A percentile compares a stretch with the other conserved stretches of the same genome.
Evolutionary conservation across 2,888 invertebrate species (phyloP).

Genomic region (Drosophila neotestacea): DNA sequence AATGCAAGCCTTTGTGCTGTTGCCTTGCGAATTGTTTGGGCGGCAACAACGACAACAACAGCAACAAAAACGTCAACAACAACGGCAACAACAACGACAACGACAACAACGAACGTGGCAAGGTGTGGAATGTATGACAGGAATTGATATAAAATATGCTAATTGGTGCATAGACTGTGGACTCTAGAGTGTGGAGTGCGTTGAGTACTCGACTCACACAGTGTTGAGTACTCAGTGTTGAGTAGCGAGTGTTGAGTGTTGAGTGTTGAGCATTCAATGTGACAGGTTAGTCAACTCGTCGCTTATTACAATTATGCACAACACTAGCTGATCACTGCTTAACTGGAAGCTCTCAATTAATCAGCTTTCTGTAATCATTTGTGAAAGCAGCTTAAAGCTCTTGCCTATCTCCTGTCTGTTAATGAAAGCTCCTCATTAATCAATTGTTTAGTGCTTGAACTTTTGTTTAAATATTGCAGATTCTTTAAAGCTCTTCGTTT

Average conservation of each 20-base stretch:
- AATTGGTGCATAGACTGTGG: constrained; percentile 66
- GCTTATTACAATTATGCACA: background rate
- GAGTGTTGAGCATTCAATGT: constrained; percentile 8
- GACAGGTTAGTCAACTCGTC: constrained; percentile 60
- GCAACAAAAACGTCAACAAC: constrained; percentile 21
- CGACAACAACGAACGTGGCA: constrained; percentile 42
- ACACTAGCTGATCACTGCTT: background rate
- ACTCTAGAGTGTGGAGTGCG: constrained; percentile 17
- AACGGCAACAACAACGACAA: constrained; percentile 5
- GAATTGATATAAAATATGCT: constrained; percentile 80
- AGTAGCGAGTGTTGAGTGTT: constrained; percentile 3
- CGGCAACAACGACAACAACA: constrained; percentile 54
- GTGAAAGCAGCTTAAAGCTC: background rate
- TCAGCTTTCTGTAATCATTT: background rate
- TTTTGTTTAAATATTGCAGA: too few relatives aligned
- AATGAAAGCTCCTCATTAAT: background rate
- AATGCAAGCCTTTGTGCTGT: constrained; percentile 61
- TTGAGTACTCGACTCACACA: constrained; percentile 13
- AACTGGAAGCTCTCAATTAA: background rate
- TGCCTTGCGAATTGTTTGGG: constrained; percentile 75
- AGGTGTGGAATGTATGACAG: constrained; percentile 77
- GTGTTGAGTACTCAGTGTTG: constrained; percentile 8
- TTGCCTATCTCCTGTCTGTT: background rate
- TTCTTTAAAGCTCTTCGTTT: too few relatives aligned
- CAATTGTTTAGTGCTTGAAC: too few relatives aligned